Base-by-base conservation (phyloP, 1,140 invertebrate genomes). In the Neodiprion lecontei region DNA sequence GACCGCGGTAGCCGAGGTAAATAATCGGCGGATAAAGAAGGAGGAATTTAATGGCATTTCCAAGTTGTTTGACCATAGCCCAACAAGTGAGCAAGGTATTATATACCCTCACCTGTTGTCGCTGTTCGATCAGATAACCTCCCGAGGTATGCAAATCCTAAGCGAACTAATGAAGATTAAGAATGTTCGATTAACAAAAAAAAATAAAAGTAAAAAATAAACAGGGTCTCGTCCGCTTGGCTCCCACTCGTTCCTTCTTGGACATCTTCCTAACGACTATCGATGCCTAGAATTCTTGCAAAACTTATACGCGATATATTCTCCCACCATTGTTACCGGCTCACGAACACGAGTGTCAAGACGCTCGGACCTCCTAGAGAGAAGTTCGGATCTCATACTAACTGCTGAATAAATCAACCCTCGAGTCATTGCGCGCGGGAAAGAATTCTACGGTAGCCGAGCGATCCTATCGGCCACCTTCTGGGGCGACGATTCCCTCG, bases 81-180 rank as follows among this genome's bases (percentile, higher is more conserved):
- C 28, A 40, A 40, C 28, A 40, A 40, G 28, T 40, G 28, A 40
- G 28, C 28, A 40, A 40, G 28, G 28, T 40, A 40, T 40, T 40
- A 40, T 40, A 40, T 79, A 48, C 75, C 72, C 77, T 79, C 78
- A 77, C 78, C 76, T 79, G 75, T 76, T 76, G 78, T 79, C 72
- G 67, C 68, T 67, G 49, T 23, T 71, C 74, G 78, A 79, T 79
- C 78, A 79, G 78, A 79, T 79, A 79, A 79, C 74, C 73, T 70
- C 71, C 72, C 74, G 12, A 12, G 67, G 72, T 79, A 79, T 79
- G 78, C 78, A 79, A 79, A 79, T 79, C 69, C 73, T 61, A 68
- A 76, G 72, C 72, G 69, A 79, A 79, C 76, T 79, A 79, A 79
- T 79, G 78, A 79, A 79, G 78, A 79, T 79, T 79, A 77, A 79